Base-by-base conservation (phyloP, 2,888 invertebrate genomes). In the Leucania comma region DNA sequence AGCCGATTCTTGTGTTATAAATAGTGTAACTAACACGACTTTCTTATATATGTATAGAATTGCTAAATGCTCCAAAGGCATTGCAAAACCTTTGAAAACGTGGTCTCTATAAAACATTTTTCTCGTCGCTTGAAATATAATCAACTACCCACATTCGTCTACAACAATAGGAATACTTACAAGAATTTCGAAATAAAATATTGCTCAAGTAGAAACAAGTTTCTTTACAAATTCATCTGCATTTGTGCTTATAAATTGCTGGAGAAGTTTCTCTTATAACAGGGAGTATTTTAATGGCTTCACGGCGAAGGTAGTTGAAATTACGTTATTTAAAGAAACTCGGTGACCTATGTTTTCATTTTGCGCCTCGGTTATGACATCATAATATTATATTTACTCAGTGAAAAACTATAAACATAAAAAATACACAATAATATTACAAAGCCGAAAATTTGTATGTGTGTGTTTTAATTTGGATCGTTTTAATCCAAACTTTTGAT, bases 261-360 rank as follows among this genome's bases (percentile, higher is more conserved):
- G 24, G 38, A 51, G 8, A 58, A 80, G 32, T 61, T 54, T 62
- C 14, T 61, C 22, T n/a, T 66, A 10, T 50, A 65, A 48, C 42
- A 29, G 14, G 35, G 29, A 46, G 42, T 48, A 75, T 65, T 76
- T 75, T 71, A 65, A 81, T 66, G 51, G 62, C 50, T 53, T 64
- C 54, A 38, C 32, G 32, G 48, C 20, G 38, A 53, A n/a, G 62
- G 22, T 26, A 63, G 59, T 77, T 68, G 77, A 76, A 62, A 63
- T 63, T 53, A 64, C 63, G 71, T 64, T 67, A 68, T 79, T 75
- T 62, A 75, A 75, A 82, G 83, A 62, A 80, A 75, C 54, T 10
- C 64, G 12, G 64, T 68, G 80, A 80, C 71, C 67, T 73, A 58
- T 68, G 72, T 48, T 35, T 75, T 58, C 24, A 62, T 10, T 59